phyloP scores from a whole-genome alignment of 2,888 invertebrate species.

The Heliothis peltigera region DNA sequence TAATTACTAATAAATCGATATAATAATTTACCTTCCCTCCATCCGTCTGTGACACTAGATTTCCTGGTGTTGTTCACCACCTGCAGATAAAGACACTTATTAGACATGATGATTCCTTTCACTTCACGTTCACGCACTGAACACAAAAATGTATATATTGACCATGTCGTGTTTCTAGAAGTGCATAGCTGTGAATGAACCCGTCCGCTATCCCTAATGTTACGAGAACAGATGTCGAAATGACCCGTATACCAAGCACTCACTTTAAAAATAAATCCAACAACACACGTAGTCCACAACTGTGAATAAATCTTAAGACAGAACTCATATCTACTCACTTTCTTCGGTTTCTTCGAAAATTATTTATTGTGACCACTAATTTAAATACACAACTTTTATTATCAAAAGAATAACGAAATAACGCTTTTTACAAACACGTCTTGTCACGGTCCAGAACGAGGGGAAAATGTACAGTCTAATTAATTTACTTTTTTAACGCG shows the following conservation, averaged over 20 bases:
- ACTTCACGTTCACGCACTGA: slow-evolving; percentile 63
- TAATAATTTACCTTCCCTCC: slow-evolving; percentile 86
- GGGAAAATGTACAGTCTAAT: slow-evolving; percentile 77
- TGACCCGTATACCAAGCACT: slow-evolving; percentile 77
- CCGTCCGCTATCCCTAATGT: slow-evolving; percentile 69
- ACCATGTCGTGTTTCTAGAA: slow-evolving; percentile 77
- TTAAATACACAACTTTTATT: slow-evolving; percentile 40
- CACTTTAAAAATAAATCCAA: slow-evolving; percentile 78
- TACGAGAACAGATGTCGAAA: slow-evolving; percentile 80
- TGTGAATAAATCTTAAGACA: slow-evolving; percentile 72
- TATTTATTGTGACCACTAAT: slow-evolving; percentile 24
- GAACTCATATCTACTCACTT: slow-evolving; percentile 45
- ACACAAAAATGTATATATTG: slow-evolving; percentile 64
- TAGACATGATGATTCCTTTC: slow-evolving; percentile 67
- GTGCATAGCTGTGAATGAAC: slow-evolving; percentile 72
- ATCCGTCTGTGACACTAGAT: slow-evolving; percentile 88
- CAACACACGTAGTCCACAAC: slow-evolving; percentile 59
- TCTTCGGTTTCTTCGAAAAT: slow-evolving; percentile 43
- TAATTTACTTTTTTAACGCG: slow-evolving; percentile 69
- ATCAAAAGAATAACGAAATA: slow-evolving; percentile 48
- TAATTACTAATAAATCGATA: background rate
- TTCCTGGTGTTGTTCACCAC: slow-evolving; percentile 93
- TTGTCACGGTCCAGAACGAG: slow-evolving; percentile 77
- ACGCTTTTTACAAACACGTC: slow-evolving; percentile 67
- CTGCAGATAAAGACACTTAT: slow-evolving; percentile 74